phyloP scores from a whole-genome alignment of 2,888 invertebrate species.

The Physocephala rufipes region DNA sequence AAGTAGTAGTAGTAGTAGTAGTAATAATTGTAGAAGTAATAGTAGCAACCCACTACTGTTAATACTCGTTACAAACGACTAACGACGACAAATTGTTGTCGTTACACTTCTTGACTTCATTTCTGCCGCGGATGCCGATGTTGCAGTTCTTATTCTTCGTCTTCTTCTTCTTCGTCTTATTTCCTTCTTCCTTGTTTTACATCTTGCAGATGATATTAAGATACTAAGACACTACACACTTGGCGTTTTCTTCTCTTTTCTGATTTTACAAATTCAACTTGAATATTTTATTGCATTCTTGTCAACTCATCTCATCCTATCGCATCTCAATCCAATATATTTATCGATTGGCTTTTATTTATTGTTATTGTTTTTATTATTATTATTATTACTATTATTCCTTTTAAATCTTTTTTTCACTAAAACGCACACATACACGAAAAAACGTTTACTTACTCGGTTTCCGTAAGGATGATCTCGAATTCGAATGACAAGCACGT shows the following conservation, averaged over 20 bases:
- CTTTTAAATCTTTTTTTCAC: no score
- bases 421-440: neutral
- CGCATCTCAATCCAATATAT: neutral
- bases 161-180: neutral
- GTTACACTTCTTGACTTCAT: neutral
- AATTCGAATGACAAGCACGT: neutral
- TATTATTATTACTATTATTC: slow-evolving; percentile 11
- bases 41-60: neutral
- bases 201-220: slow-evolving; percentile 26
- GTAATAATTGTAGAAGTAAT: no score
- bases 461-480: neutral
- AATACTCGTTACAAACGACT: neutral
- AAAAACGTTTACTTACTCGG: no score
- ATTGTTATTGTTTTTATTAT: slow-evolving; percentile 21
- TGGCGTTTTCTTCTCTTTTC: neutral
- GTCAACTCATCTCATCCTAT: neutral
- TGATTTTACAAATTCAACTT: slow-evolving; percentile 28
- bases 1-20: no score
- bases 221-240: no score
- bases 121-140: neutral
- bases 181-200: slow-evolving; percentile 11
- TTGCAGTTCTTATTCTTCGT: neutral
- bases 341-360: neutral
- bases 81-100: slow-evolving; percentile 5
- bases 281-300: slow-evolving; percentile 17